Evolutionary conservation across 2,113 vertebrate genomes (phyloP).

Genomic region (Neomonachus schauinslandi): DNA sequence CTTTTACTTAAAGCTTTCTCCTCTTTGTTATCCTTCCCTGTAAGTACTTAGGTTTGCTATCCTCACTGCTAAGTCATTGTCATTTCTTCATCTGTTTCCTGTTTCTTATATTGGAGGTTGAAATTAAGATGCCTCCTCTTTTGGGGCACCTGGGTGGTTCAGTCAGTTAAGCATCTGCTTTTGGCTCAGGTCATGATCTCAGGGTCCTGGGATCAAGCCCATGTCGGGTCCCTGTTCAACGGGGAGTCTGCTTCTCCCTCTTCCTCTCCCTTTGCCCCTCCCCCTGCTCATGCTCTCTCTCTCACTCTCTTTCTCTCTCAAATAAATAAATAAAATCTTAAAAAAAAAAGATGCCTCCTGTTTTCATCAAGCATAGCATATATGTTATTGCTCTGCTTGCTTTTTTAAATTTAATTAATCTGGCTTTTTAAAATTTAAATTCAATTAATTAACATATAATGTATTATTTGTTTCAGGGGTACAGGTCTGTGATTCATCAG

Average conservation of each 20-base stretch:
- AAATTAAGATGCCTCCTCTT: not conserved
- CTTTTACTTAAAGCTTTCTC: not conserved
- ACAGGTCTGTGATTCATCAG: no score
- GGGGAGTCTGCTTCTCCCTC: not conserved
- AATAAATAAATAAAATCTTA: not conserved
- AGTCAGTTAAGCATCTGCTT: not conserved
- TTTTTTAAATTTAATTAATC: not conserved
- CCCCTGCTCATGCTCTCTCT: no score
- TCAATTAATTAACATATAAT: no score
- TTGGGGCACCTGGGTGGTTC: not conserved
- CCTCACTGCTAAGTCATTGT: not conserved
- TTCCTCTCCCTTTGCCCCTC: not conserved
- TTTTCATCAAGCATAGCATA: not conserved
- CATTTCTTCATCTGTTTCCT: not conserved
- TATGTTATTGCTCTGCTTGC: not conserved
- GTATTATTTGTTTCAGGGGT: no score
- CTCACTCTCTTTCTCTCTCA: not conserved
- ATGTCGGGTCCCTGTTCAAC: not conserved
- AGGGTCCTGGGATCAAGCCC: not conserved
- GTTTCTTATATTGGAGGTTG: not conserved
- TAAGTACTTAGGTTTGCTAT: not conserved
- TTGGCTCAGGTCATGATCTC: not conserved
- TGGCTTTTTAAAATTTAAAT: no score
- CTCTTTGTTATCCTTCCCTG: not conserved
- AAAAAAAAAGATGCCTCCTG: not conserved